Evolutionary conservation across 2,797 vertebrate species (phyloP).

Genomic region (Takifugu rubripes): DNA sequence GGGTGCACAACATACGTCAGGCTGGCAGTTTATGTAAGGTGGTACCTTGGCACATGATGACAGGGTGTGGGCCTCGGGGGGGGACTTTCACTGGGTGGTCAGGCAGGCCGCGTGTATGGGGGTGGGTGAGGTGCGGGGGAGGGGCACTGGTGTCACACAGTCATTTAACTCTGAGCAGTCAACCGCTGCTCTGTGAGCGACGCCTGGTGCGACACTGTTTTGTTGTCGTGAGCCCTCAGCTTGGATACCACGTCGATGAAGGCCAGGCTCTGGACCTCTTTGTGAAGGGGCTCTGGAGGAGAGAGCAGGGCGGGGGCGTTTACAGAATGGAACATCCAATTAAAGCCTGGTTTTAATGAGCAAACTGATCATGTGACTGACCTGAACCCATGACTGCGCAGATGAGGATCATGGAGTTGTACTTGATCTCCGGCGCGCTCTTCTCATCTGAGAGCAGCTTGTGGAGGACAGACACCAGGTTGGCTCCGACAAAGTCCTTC

Average conservation of each 20-base stretch:
- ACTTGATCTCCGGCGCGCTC: conserved; percentile 97
- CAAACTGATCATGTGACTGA: conserved; percentile 50
- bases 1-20: conserved; percentile 33
- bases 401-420: conserved; percentile 98
- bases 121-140: too few relatives aligned
- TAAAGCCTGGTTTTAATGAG: too few relatives aligned
- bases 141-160: conserved; percentile 56
- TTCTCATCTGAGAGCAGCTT: conserved; percentile 91
- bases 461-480: conserved; percentile 92
- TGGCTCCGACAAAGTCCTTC: conserved; percentile 89
- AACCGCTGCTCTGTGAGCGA: conserved; percentile 97
- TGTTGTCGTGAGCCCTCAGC: conserved; percentile 96
- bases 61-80: conserved; percentile 40
- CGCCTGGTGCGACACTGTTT: conserved; percentile 96
- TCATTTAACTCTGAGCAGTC: conserved; percentile 91
- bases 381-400: conserved; percentile 95
- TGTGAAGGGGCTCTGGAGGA: conserved; percentile 86
- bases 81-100: conserved; percentile 29
- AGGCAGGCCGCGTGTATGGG: conserved; percentile 1
- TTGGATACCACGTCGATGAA: conserved; percentile 93
- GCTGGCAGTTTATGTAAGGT: conserved; percentile 70
- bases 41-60: conserved; percentile 79
- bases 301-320: conserved; percentile 26
- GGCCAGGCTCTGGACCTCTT: conserved; percentile 89
- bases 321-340: too few relatives aligned